A percentile compares a stretch with the other conserved stretches of the same genome.
phyloP scores from a whole-genome alignment of 2,797 vertebrate species.

The Sebastes variabilis region DNA sequence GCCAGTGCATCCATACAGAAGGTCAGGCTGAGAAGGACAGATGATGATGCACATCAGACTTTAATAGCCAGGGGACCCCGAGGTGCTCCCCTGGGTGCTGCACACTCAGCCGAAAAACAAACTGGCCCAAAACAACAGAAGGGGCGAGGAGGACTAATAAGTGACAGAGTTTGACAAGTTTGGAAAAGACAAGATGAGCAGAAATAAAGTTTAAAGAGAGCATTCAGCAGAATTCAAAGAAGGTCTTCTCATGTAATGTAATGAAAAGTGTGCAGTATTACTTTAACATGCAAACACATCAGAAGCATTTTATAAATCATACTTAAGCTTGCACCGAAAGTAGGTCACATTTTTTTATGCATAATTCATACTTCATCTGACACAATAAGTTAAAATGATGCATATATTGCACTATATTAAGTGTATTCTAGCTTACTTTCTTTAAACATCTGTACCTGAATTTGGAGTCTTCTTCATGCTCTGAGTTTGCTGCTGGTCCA shows the following conservation, averaged over 20 bases:
- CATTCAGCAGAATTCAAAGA: background rate
- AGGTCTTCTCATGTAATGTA: background rate
- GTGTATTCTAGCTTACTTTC: no score
- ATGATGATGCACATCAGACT: slow-evolving; percentile 62
- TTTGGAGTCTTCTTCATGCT: slow-evolving; percentile 77
- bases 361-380: background rate
- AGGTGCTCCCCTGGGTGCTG: slow-evolving; percentile 46
- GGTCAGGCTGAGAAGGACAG: slow-evolving; percentile 60
- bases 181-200: background rate
- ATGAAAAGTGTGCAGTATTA: background rate
- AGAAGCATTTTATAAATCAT: background rate
- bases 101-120: slow-evolving; percentile 39
- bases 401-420: background rate
- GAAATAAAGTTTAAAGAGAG: background rate
- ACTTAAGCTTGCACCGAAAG: background rate
- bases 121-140: slow-evolving; percentile 28
- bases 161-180: slow-evolving; percentile 29
- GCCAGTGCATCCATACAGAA: slow-evolving; percentile 58
- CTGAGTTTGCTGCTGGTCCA: slow-evolving; percentile 7
- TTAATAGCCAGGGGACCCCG: slow-evolving; percentile 46
- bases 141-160: slow-evolving; percentile 1
- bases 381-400: background rate
- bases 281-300: background rate
- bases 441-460: slow-evolving; percentile 49
- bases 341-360: background rate